Conservation (phyloP, 2,888 invertebrate genomes). For the Amaurobius ferox region DNA sequence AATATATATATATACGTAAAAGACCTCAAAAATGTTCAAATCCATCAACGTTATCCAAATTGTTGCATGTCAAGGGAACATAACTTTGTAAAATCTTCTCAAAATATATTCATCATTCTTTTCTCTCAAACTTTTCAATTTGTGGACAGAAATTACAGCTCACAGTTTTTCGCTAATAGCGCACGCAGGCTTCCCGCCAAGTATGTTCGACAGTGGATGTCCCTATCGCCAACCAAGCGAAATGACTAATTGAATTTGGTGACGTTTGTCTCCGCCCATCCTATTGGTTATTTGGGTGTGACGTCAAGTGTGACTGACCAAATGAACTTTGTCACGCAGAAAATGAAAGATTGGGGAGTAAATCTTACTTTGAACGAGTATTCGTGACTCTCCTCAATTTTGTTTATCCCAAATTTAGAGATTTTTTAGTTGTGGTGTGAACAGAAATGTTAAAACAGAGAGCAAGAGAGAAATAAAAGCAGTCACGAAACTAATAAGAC, state of each 20-base stretch:
- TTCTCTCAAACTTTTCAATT: neutral
- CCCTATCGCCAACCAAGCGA: constrained; percentile 34
- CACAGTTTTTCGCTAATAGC: constrained; percentile 30
- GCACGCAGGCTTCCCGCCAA: constrained; percentile 19
- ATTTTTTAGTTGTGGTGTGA: constrained; percentile 32
- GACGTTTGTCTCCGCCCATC: constrained; percentile 48
- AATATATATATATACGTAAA: too few relatives aligned
- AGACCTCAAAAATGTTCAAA: too few relatives aligned
- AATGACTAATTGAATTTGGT: constrained; percentile 67
- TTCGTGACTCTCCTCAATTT: constrained; percentile 6
- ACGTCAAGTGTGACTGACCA: constrained; percentile 65
- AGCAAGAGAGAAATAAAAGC: neutral
- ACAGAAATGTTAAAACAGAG: constrained; percentile 29
- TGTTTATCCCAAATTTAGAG: neutral
- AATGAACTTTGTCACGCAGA: constrained; percentile 59
- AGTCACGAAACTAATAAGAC: constrained; percentile 6
- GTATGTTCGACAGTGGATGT: neutral
- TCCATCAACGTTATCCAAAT: too few relatives aligned
- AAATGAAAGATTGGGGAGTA: neutral
- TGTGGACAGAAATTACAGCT: constrained; percentile 34
- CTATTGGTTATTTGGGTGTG: constrained; percentile 70
- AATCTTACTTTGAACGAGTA: neutral
- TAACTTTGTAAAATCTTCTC: neutral
- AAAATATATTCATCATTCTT: neutral
- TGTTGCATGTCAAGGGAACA: neutral